Percentiles rank a stretch among this genome's conserved stretches.
Conservation (phyloP, 2,797 vertebrate genomes). For the Carapus acus region DNA sequence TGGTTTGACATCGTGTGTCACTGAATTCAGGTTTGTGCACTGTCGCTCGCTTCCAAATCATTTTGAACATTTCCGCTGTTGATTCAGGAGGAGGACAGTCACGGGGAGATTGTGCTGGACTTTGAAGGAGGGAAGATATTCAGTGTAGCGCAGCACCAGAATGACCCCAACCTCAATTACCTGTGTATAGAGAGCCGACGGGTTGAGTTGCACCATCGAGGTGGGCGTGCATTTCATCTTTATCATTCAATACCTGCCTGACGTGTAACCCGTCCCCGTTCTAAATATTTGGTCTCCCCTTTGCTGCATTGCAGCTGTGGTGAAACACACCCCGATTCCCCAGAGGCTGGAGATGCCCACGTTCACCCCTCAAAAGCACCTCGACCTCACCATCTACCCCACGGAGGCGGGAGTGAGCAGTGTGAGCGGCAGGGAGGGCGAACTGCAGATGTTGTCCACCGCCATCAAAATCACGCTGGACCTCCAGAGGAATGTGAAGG, state of each 20-base stretch:
- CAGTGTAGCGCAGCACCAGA: conserved; percentile 83
- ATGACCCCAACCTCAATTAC: conserved; percentile 82
- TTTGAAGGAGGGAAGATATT: conserved; percentile 85
- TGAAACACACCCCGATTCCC: conserved; percentile 75
- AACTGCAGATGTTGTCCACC: conserved; percentile 81
- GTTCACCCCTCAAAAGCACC: conserved; percentile 73
- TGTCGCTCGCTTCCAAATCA: too few relatives aligned
- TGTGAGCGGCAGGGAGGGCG: conserved; percentile 68
- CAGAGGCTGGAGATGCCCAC: conserved; percentile 76
- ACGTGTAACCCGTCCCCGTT: not conserved
- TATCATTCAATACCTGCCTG: not conserved
- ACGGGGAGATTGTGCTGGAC: conserved; percentile 84
- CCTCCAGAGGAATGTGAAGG: conserved; percentile 82
- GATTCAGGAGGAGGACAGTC: conserved; percentile 72
- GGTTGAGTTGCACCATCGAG: conserved; percentile 83
- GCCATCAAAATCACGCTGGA: conserved; percentile 87
- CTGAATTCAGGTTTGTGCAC: too few relatives aligned
- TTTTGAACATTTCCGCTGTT: conserved; percentile 4
- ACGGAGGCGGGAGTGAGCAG: conserved; percentile 82
- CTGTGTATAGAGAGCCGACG: conserved; percentile 82
- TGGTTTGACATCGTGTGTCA: too few relatives aligned
- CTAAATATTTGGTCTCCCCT: not conserved
- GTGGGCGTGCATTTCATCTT: conserved; percentile 50
- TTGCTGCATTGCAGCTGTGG: conserved; percentile 61
- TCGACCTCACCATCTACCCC: conserved; percentile 84